These are phyloP conservation scores for Actenoides lindsayi DNA, from an alignment of 2,113 vertebrate genomes.

Conservation along the genomic window DNA sequence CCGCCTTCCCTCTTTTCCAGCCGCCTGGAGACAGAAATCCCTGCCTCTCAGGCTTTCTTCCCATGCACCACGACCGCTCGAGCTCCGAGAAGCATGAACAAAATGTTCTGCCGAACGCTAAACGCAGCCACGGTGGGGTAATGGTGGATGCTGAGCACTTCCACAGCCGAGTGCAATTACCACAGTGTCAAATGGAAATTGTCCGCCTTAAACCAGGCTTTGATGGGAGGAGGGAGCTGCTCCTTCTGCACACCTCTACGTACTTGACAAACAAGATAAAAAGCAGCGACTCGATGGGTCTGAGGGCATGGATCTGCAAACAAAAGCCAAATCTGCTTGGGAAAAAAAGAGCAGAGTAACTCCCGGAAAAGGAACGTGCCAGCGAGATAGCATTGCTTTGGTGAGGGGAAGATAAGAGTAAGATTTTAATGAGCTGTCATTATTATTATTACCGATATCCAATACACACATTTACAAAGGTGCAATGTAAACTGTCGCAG, in stretches of 20 bases:
- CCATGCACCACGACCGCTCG: constrained; percentile 43
- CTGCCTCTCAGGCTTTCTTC: constrained; percentile 59
- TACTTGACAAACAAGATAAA: constrained; percentile 59
- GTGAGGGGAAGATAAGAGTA: background rate
- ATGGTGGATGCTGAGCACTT: constrained; percentile 58
- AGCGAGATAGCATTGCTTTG: background rate
- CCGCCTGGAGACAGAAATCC: constrained; percentile 31
- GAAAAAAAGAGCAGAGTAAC: background rate
- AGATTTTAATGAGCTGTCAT: background rate
- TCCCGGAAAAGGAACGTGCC: background rate
- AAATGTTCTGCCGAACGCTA: constrained; percentile 40
- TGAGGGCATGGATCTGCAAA: constrained; percentile 68
- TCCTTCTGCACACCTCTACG: background rate
- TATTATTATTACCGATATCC: background rate
- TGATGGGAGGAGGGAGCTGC: constrained; percentile 12
- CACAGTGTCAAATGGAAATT: constrained; percentile 16
- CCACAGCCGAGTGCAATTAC: constrained; percentile 58
- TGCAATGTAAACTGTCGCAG: background rate
- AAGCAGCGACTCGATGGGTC: constrained; percentile 61
- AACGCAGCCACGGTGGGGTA: constrained; percentile 50
- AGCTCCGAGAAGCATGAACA: constrained; percentile 36
- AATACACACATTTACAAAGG: background rate
- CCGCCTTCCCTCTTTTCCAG: constrained; percentile 46
- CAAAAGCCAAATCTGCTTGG: constrained; percentile 51
- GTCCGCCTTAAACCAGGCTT: constrained; percentile 43